phyloP scores from a whole-genome alignment of 1,140 invertebrate genomes.

The Bombus difficillimus region DNA sequence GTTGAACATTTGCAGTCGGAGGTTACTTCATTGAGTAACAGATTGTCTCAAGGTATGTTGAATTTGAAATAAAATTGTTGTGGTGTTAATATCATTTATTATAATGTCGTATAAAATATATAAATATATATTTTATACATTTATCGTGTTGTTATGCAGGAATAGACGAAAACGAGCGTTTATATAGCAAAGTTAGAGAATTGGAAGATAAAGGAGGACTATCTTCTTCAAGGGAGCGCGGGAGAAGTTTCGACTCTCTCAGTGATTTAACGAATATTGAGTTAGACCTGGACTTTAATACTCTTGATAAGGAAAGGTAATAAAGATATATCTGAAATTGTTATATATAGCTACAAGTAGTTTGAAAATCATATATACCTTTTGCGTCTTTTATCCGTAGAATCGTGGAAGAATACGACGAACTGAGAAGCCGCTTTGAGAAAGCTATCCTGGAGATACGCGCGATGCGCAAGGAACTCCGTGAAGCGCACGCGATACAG shows the following conservation, averaged over 20 bases:
- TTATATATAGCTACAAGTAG: neutral
- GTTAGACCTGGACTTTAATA: slow-evolving; percentile 88
- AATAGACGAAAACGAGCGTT: slow-evolving; percentile 90
- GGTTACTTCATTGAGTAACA: slow-evolving; percentile 82
- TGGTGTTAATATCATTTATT: neutral
- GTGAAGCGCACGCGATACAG: slow-evolving; percentile 90
- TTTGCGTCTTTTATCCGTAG: slow-evolving; percentile 74
- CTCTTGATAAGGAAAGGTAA: slow-evolving; percentile 88
- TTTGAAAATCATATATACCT: neutral
- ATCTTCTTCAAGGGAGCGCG: slow-evolving; percentile 82
- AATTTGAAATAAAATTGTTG: neutral
- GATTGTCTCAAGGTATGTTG: slow-evolving; percentile 81
- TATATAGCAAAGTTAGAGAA: slow-evolving; percentile 88
- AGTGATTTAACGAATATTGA: slow-evolving; percentile 92
- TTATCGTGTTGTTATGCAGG: slow-evolving; percentile 59
- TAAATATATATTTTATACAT: neutral
- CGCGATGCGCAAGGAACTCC: slow-evolving; percentile 90
- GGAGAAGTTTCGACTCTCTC: slow-evolving; percentile 89
- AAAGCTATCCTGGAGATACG: slow-evolving; percentile 92
- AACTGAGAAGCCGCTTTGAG: slow-evolving; percentile 89
- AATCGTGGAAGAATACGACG: slow-evolving; percentile 90
- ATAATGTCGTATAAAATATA: neutral
- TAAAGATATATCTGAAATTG: neutral
- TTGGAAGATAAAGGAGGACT: slow-evolving; percentile 85
- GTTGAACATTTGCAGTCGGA: slow-evolving; percentile 77